phyloP scores from a whole-genome alignment of 64 coral and sea anemone genomes.

The Trachythela sp. region DNA sequence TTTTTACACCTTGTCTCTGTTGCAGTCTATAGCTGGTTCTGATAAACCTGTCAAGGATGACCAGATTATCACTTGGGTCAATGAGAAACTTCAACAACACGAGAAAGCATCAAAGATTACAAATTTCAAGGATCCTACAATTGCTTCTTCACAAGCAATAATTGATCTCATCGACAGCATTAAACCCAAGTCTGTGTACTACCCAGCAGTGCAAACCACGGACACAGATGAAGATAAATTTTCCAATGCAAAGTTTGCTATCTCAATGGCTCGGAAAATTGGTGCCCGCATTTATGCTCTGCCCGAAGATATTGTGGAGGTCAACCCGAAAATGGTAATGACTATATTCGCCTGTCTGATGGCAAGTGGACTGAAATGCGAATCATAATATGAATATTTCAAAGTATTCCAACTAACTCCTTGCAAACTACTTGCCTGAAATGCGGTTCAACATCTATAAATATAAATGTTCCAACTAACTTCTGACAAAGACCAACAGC shows the following conservation, averaged over 20 bases:
- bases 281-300: constrained; percentile 79
- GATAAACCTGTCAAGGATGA: constrained; percentile 75
- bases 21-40: constrained; percentile 66
- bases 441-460: background rate
- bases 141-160: constrained; percentile 53
- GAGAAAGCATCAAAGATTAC: constrained; percentile 55
- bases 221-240: constrained; percentile 50
- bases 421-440: no score
- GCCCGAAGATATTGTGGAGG: constrained; percentile 89
- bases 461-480: background rate
- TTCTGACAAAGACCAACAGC: no score
- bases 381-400: background rate
- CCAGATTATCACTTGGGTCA: constrained; percentile 71
- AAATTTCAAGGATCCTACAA: constrained; percentile 72
- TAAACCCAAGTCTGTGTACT: constrained; percentile 65
- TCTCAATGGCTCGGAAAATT: constrained; percentile 88
- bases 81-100: constrained; percentile 62
- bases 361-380: constrained; percentile 44
- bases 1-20: constrained; percentile 69
- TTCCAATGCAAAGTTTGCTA: constrained; percentile 89
- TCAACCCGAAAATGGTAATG: constrained; percentile 92
- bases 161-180: constrained; percentile 88
- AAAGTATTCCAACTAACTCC: background rate
- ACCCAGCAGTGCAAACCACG: constrained; percentile 29
- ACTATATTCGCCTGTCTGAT: constrained; percentile 94